Percentiles rank a stretch among this genome's conserved stretches.
Evolutionary conservation across 30 jellyfish, hydroid and myxozoan genomes (phyloP).

Genomic region (Pseudorhiza aurosa): DNA sequence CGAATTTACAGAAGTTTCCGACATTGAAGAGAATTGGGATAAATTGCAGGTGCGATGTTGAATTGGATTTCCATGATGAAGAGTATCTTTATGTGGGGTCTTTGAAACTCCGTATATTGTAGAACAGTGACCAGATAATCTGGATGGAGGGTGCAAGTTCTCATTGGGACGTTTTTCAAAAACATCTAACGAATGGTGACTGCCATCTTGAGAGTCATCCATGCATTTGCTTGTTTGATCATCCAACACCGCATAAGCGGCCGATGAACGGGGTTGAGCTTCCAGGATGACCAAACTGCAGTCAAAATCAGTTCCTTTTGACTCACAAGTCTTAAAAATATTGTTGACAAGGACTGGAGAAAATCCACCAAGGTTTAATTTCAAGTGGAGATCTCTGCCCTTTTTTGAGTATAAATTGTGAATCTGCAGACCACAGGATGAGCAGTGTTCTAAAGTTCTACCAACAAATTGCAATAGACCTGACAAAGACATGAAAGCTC

Average conservation of each 20-base stretch:
- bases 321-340: conserved; percentile 36
- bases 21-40: too few species aligned
- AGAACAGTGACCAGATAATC: not conserved
- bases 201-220: not conserved
- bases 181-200: not conserved
- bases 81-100: too few species aligned
- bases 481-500: not conserved
- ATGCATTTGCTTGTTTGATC: not conserved
- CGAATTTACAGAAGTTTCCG: too few species aligned
- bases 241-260: conserved; percentile 43
- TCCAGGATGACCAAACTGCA: conserved; percentile 32
- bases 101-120: not conserved
- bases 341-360: conserved; percentile 36
- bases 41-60: too few species aligned
- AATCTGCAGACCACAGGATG: conserved; percentile 24
- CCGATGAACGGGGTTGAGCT: conserved; percentile 57
- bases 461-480: conserved; percentile 11
- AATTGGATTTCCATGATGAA: too few species aligned
- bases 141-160: not conserved
- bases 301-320: conserved; percentile 14
- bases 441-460: conserved; percentile 28
- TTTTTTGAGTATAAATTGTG: conserved; percentile 34
- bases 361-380: conserved; percentile 53
- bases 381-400: conserved; percentile 6
- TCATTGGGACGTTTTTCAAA: not conserved